phyloP scores from a whole-genome alignment of 2,113 vertebrate species.

The Engystomops pustulosus region DNA sequence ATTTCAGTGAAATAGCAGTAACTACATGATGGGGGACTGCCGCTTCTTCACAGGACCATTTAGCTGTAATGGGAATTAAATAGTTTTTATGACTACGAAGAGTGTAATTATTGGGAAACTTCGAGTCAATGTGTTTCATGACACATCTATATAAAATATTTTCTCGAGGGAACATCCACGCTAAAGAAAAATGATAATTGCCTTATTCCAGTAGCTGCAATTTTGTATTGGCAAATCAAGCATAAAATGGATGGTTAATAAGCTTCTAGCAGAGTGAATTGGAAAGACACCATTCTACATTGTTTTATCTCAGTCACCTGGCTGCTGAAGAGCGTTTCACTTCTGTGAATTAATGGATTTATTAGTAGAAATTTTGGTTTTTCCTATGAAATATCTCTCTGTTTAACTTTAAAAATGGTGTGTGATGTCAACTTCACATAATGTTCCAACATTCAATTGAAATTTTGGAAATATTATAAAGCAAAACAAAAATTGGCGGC shows the following conservation, averaged over 20 bases:
- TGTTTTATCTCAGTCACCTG: slow-evolving; percentile 67
- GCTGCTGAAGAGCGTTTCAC: slow-evolving; percentile 63
- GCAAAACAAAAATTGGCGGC: background rate
- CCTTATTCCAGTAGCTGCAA: slow-evolving; percentile 69
- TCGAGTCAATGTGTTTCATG: slow-evolving; percentile 63
- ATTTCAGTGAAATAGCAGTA: slow-evolving; percentile 57
- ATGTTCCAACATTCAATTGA: background rate
- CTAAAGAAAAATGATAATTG: slow-evolving; percentile 71
- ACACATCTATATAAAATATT: slow-evolving; percentile 66
- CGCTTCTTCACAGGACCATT: slow-evolving; percentile 62
- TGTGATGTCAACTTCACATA: background rate
- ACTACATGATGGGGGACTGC: slow-evolving; percentile 57
- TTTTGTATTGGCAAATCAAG: slow-evolving; percentile 78
- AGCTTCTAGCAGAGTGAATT: slow-evolving; percentile 71
- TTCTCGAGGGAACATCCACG: slow-evolving; percentile 67
- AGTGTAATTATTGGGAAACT: slow-evolving; percentile 67
- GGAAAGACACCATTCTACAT: slow-evolving; percentile 68
- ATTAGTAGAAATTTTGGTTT: slow-evolving; percentile 58
- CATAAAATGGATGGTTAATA: slow-evolving; percentile 75
- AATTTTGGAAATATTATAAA: background rate
- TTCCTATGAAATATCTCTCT: slow-evolving; percentile 60
- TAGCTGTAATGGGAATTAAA: slow-evolving; percentile 64
- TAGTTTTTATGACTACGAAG: slow-evolving; percentile 63
- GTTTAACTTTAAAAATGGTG: background rate
- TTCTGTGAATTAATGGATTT: slow-evolving; percentile 63